Base-by-base conservation (phyloP, 2,797 vertebrate species). In the Okamejei kenojei region DNA sequence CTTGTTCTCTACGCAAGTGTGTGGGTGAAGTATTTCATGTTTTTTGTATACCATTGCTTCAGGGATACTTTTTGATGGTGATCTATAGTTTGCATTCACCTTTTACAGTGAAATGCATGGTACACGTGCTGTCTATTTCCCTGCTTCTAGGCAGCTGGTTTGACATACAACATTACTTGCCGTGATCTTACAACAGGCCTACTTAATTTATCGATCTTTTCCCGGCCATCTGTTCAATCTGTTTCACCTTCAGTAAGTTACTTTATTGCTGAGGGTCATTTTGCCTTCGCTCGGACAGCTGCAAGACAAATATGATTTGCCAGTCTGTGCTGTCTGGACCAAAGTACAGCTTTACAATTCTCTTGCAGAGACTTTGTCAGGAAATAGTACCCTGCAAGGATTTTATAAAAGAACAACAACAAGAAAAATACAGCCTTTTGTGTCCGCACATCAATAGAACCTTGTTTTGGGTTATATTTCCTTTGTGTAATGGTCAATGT, bases 191-290 rank as follows among this genome's bases (percentile, higher is more conserved):
- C 90, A 92, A 92, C 6, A 54, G 90, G 10, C 21, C 38, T 29
- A n/a, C 73, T 92, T 74, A 92, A 92, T 76, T 74, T 74, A 76
- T 92, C 7, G 90, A 92, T 92, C 90, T 91, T 74, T 91, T 91
- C 45, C 32, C 45, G 68, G 54, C 90, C 90, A 92, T 92, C 90
- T 92, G 90, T 74, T 92, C 90, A 74, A 76, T 92, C 38, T 92
- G 71, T 65, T 92, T 76, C 68, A 92, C 90, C 76, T 23, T 92
- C 71, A 54, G 71, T 92, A 45, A 76, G 90, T 92, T 71, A 76
- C 90, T 92, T 58, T 54, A 74, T 29, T 74, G 71, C 90, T 76
- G 68, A n/a, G 90, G 38, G 38, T 92, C 71, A 54, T 45, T 76
- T 73, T 92, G 90, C 71, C 26, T 92, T 54, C 58, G 38, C 26